Conservation (phyloP, 1,140 invertebrate genomes). For the Aphaenogaster floridana region DNA sequence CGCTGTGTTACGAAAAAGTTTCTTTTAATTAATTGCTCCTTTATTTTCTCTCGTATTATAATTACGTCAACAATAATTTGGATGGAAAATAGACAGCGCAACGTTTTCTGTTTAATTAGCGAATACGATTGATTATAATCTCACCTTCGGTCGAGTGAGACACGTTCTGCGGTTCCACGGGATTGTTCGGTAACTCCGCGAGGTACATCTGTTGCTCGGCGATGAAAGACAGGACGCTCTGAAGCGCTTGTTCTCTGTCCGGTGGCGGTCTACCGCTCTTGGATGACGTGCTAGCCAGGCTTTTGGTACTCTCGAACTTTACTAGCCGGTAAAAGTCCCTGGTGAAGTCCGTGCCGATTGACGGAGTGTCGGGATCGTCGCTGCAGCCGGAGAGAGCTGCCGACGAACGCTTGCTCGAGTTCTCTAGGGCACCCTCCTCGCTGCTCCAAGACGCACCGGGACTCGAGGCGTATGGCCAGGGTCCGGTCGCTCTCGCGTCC, state of each 20-base stretch:
- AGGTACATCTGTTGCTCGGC: constrained; percentile 92
- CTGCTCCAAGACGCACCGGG: constrained; percentile 83
- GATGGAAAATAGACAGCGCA: neutral
- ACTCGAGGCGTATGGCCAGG: constrained; percentile 83
- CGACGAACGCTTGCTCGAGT: constrained; percentile 89
- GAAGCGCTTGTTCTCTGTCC: constrained; percentile 90
- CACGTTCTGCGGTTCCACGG: constrained; percentile 67
- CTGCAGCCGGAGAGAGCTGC: constrained; percentile 90
- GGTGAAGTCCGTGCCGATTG: constrained; percentile 92
- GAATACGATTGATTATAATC: neutral
- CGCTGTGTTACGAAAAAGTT: neutral
- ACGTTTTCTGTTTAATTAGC: neutral
- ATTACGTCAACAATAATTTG: neutral
- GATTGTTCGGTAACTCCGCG: constrained; percentile 79
- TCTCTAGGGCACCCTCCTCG: constrained; percentile 82
- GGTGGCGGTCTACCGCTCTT: constrained; percentile 87
- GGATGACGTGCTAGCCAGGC: constrained; percentile 92
- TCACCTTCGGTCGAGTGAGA: constrained; percentile 76
- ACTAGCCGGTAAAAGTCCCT: constrained; percentile 92
- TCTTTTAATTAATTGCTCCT: neutral
- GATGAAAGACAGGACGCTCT: constrained; percentile 92
- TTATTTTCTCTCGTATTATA: neutral
- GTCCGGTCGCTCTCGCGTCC: constrained; percentile 80
- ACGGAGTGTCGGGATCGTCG: constrained; percentile 89
- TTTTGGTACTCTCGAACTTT: constrained; percentile 93